Base-by-base conservation (phyloP, 2,888 invertebrate genomes). In the Pantelozetes paolii region DNA sequence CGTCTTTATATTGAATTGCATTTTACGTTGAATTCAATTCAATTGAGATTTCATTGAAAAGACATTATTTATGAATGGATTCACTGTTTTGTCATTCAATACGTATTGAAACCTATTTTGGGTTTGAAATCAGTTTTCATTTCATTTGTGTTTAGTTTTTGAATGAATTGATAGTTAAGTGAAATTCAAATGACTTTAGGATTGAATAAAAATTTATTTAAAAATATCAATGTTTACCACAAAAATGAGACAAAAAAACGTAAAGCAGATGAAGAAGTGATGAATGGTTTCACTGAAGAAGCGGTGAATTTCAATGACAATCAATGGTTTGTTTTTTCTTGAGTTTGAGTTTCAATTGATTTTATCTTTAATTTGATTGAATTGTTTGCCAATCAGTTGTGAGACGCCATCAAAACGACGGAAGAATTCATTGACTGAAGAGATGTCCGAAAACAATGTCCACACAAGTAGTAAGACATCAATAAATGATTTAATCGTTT, bases 101-200 rank as follows among this genome's bases (percentile, higher is more conserved):
- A 20, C 23, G 54, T 54, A 23, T 54, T 54, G 48, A 48, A n/a
- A 48, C 6, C 20, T 48, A n/a, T 11, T n/a, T 48, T 48, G 15
- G 18, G 6, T n/a, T 48, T 48, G 15, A 48, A n/a, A n/a, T n/a
- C 5, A 11, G 48, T n/a, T 45, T 15, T 45, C 15, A 45, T 13
- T 15, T 45, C 11, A 45, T 57, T 57, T 57, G 57, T 11, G 13
- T 57, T 40, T 11, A 23, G 23, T 6, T 54, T 20, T 23, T 64
- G 20, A 36, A 8, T n/a, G 62, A 32, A 62, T 20, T 30, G 3
- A 6, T 64, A 45, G 8, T 6, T 18, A 18, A 45, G n/a, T 54
- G 1, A 30, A 18, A 67, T 40, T 40, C 69, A 69, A 69, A 69
- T 69, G 69, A 69, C 69, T 69, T 45, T 69, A 26, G 69, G 69